A percentile compares a stretch with the other conserved stretches of the same genome.
phyloP scores from a whole-genome alignment of 2,888 invertebrate species.

The Bursaphelenchus okinawaensis region DNA sequence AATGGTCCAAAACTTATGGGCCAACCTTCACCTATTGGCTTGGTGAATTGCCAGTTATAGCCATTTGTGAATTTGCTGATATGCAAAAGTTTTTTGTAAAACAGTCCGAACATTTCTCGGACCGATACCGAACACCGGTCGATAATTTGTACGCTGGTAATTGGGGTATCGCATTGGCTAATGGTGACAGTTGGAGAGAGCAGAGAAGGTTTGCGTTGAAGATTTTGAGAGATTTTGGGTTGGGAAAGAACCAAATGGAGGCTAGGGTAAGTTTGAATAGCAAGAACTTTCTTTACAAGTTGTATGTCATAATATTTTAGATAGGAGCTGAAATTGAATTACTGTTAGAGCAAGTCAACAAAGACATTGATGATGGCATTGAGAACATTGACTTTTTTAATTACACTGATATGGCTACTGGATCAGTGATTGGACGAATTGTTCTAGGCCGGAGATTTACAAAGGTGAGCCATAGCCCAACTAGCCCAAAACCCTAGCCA shows the following conservation, averaged over 20 bases:
- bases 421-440: neutral
- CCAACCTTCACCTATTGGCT: slow-evolving; percentile 14
- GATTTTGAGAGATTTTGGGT: slow-evolving; percentile 28
- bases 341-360: neutral
- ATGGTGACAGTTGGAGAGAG: slow-evolving; percentile 29
- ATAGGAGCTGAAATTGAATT: neutral
- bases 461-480: no score
- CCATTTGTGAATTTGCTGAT: slow-evolving; percentile 1
- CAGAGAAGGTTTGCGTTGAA: slow-evolving; percentile 30
- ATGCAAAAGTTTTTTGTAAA: slow-evolving; percentile 9
- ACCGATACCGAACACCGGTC: neutral
- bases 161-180: neutral
- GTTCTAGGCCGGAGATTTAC: no score
- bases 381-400: neutral
- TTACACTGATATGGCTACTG: neutral
- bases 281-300: no score
- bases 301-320: no score
- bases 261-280: slow-evolving; percentile 11
- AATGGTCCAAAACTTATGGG: slow-evolving; percentile 11
- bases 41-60: slow-evolving; percentile 13
- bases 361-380: neutral
- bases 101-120: neutral
- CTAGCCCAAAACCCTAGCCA: no score
- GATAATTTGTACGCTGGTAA: neutral
- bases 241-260: slow-evolving; percentile 35